A percentile compares a stretch with the other conserved stretches of the same genome.
Evolutionary conservation across 1,140 invertebrate species (phyloP).

Genomic region (Leptinotarsa defecta): DNA sequence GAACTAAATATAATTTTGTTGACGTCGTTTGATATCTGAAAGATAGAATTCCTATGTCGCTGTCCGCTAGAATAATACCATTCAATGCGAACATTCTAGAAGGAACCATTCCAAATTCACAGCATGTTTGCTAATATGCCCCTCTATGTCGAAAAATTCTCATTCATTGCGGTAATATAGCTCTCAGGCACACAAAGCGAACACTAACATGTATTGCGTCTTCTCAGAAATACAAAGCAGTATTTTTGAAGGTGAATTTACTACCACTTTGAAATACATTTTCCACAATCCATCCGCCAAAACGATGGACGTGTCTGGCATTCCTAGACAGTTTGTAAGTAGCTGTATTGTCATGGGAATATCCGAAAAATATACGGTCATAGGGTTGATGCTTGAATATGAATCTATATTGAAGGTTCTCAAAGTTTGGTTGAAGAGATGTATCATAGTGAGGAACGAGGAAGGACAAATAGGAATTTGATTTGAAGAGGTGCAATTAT

Average conservation of each 20-base stretch:
- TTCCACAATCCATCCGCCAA: conserved; percentile 31
- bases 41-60: too few species aligned
- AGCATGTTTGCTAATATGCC: conserved; percentile 28
- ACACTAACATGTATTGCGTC: conserved; percentile 21
- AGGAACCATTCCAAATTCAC: conserved; percentile 2
- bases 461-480: too few species aligned
- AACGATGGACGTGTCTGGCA: conserved; percentile 18
- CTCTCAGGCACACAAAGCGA: conserved; percentile 28
- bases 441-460: too few species aligned
- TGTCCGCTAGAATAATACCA: too few species aligned
- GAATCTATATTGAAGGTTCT: background rate
- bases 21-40: too few species aligned
- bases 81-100: too few species aligned
- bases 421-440: background rate
- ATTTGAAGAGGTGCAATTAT: too few species aligned
- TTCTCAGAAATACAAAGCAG: conserved; percentile 33
- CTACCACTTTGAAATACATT: conserved; percentile 37
- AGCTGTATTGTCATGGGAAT: conserved; percentile 7
- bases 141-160: conserved; percentile 29
- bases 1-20: too few species aligned
- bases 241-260: conserved; percentile 37
- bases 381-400: background rate
- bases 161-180: conserved; percentile 29
- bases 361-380: conserved; percentile 1
- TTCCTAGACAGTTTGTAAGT: conserved; percentile 2